phyloP scores from a whole-genome alignment of 1,140 invertebrate genomes.

The Helicoverpa armigera region DNA sequence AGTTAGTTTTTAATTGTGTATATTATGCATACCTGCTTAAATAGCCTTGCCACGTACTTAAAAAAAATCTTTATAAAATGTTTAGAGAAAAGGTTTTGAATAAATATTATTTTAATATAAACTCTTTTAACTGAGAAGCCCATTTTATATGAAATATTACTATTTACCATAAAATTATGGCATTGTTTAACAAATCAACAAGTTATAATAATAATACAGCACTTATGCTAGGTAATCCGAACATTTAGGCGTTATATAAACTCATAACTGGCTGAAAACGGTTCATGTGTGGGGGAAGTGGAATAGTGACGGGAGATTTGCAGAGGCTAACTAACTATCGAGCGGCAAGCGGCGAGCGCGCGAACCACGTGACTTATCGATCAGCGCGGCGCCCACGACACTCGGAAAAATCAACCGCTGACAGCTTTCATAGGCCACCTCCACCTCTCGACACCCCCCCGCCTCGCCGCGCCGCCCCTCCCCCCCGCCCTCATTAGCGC shows the following conservation, averaged over 20 bases:
- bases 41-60: too few relatives aligned
- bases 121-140: too few relatives aligned
- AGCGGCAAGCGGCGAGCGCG: conserved; percentile 73
- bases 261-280: conserved; percentile 30
- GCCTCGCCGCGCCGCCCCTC: conserved; percentile 52
- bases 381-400: conserved; percentile 83
- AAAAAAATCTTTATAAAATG: too few relatives aligned
- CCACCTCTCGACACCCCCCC: conserved; percentile 53
- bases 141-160: neutral
- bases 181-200: neutral
- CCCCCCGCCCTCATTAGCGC: conserved; percentile 81
- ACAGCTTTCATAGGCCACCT: conserved; percentile 80
- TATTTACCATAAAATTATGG: neutral
- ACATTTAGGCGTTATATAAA: conserved; percentile 24
- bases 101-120: too few relatives aligned
- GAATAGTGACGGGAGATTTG: conserved; percentile 81
- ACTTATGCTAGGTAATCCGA: neutral
- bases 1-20: neutral
- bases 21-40: too few relatives aligned
- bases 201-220: neutral
- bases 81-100: too few relatives aligned
- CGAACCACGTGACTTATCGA: conserved; percentile 84
- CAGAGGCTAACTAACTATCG: conserved; percentile 82
- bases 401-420: conserved; percentile 86
- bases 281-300: conserved; percentile 48